A percentile compares a stretch with the other conserved stretches of the same genome.
Evolutionary conservation across 2,113 vertebrate genomes (phyloP).

Genomic region (Nematolebias whitei): DNA sequence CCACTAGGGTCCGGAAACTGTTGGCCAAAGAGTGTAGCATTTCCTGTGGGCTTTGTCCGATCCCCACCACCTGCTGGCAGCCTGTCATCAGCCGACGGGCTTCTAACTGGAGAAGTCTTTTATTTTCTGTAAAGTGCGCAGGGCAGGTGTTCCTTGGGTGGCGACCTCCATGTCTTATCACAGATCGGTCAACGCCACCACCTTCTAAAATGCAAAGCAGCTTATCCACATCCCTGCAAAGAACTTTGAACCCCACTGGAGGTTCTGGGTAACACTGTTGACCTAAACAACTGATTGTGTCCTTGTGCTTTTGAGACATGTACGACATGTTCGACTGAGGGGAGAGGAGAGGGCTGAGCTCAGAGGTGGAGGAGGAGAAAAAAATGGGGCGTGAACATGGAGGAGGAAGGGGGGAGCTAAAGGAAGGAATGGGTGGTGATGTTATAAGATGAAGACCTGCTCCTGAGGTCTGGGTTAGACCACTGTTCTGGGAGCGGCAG

Average conservation of each 20-base stretch:
- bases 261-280: slow-evolving; percentile 71
- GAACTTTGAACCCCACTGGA: slow-evolving; percentile 81
- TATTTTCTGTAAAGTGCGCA: slow-evolving; percentile 86
- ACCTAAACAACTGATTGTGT: slow-evolving; percentile 79
- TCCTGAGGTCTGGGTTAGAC: slow-evolving; percentile 42
- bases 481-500: slow-evolving; percentile 50
- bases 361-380: slow-evolving; percentile 68
- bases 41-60: slow-evolving; percentile 83
- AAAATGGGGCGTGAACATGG: slow-evolving; percentile 65
- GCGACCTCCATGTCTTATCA: slow-evolving; percentile 60
- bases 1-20: slow-evolving; percentile 87
- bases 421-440: slow-evolving; percentile 61
- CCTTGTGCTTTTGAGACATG: slow-evolving; percentile 66
- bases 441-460: slow-evolving; percentile 55
- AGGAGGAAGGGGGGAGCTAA: slow-evolving; percentile 76
- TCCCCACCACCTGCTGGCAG: slow-evolving; percentile 87
- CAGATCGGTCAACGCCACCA: slow-evolving; percentile 67
- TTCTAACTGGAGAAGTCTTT: slow-evolving; percentile 83
- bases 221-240: slow-evolving; percentile 81
- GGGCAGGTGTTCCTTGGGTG: slow-evolving; percentile 86
- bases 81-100: slow-evolving; percentile 85
- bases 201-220: slow-evolving; percentile 70
- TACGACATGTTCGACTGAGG: slow-evolving; percentile 60
- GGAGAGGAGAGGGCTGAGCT: slow-evolving; percentile 79
- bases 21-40: slow-evolving; percentile 80